Evolutionary conservation across 64 coral and sea anemone species (phyloP), one percentile per base, ranked within the genome.

Genomic region (Catalaphyllia jardinei): DNA sequence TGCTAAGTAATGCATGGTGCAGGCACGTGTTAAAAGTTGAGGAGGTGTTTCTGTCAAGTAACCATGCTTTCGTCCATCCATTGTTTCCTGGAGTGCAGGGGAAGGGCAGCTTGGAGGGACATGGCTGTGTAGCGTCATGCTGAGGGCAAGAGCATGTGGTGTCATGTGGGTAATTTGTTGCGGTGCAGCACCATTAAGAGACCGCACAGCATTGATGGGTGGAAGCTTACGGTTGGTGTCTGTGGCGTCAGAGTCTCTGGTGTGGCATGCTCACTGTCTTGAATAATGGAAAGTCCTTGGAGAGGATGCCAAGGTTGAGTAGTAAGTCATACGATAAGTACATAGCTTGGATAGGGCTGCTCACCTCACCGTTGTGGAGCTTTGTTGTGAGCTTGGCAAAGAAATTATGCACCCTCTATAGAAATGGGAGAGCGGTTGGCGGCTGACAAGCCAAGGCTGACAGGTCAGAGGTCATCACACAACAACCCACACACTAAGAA

Each of bases 401-500:
- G 77, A 93, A 93, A n/a, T n/a, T n/a, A n/a, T 18, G 91, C 85
- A 2, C 67, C 91, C 3, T 88, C 86, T 10, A 93, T 87, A 22
- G 83, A 20, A 4, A 92, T 92, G 17, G 84, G 91, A 22, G 33
- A 87, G 50, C 75, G 91, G 82, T 92, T 92, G 31, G 91, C 77
- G 50, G 91, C 86, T 20, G 91, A 57, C 16, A 93, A 60, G 20
- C 86, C 49, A 27, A 93, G 30, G 8, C 12, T 1, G 1, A 88
- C 27, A 0, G 86, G 83, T 1, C 22, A 52, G 5, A 93, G 65
- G 93, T 90, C 22, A 14, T 86, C 65, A 17, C 31, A 64, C 20
- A 82, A 90, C 49, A 94, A 94, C n/a, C 93, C 82, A 28, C 64
- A 79, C 14, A 80, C 88, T 22, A 91, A 5, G 62, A 90, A 94